Base-by-base conservation (phyloP, 1,140 invertebrate genomes). In the Stegodyphus mimosarum region DNA sequence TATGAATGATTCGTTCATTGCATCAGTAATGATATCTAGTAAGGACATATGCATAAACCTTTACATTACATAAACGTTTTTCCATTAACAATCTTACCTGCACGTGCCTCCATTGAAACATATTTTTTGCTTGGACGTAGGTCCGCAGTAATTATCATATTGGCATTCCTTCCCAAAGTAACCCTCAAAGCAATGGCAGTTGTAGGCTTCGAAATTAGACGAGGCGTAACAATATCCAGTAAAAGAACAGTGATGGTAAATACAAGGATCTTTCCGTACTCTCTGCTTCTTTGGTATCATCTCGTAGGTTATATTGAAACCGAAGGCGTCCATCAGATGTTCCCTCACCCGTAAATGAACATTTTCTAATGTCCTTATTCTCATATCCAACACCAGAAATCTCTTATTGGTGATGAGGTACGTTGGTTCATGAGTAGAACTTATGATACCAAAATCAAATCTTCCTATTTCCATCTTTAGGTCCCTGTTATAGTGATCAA, bases 271-370 rank as follows among this genome's bases (percentile, higher is more conserved):
- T 10, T 79, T 50, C 66, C 77, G 52, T 6, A 86, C 66, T 4
- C 49, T 67, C 64, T 88, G 87, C 2, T 90, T 90, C 33, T 84
- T 87, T 52, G 88, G 75, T 5, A 92, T 92, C 86, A 97, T 94
- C 89, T 96, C 95, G 89, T 97, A 97, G 6, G 96, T 97, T 87
- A 97, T 94, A 90, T 98, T 98, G 91, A 98, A 97, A 7, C 96
- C 96, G 89, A 94, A 96, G 3, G 96, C 95, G 87, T 96, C 94
- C 18, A 97, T 91, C 15, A 97, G 91, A 74, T 94, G 93, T 87
- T 96, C 93, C 69, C 96, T 90, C 0, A 95, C 95, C 1, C 96
- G 91, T 52, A 97, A 90, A 90, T 97, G 95, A 63, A 95, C 94
- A 7, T 96, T 95, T 88, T 95, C 95, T 77, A 95, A 91, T 15